Evolutionary conservation across 2,113 vertebrate species (phyloP).

Genomic region (Brachirus orientalis): DNA sequence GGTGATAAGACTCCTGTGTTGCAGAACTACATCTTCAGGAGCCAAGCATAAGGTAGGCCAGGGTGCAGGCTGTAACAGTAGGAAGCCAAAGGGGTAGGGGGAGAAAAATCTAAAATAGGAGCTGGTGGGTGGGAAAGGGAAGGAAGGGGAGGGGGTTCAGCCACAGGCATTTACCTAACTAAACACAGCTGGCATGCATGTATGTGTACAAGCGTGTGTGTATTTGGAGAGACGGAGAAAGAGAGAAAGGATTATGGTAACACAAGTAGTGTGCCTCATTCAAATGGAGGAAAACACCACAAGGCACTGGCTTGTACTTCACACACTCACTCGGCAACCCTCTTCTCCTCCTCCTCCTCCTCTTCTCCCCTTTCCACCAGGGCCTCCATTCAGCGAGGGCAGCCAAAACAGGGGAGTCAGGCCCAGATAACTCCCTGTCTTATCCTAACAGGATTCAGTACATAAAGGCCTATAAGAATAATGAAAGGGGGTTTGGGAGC

Average conservation of each 20-base stretch:
- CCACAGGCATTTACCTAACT: conserved; percentile 79
- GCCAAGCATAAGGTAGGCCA: conserved; percentile 8
- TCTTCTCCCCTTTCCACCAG: conserved; percentile 56
- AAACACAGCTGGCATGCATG: conserved; percentile 80
- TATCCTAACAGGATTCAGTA: conserved; percentile 81
- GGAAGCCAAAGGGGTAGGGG: conserved; percentile 15
- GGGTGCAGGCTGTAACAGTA: conserved; percentile 50
- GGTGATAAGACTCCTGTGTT: conserved; percentile 14
- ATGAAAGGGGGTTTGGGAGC: conserved; percentile 75
- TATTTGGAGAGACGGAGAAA: conserved; percentile 47
- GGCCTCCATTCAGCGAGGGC: conserved; percentile 67
- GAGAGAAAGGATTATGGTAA: conserved; percentile 77
- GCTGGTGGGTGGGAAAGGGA: conserved; percentile 43
- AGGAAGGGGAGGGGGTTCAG: conserved; percentile 24
- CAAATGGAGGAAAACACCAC: conserved; percentile 68
- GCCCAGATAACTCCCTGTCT: conserved; percentile 76
- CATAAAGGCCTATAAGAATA: conserved; percentile 77
- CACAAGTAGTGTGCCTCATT: conserved; percentile 72
- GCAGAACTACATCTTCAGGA: conserved; percentile 36
- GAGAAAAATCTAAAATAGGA: conserved; percentile 53
- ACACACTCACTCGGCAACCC: conserved; percentile 38
- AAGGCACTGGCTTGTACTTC: conserved; percentile 64
- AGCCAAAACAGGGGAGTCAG: conserved; percentile 69
- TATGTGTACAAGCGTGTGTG: conserved; percentile 13
- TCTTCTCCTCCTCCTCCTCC: conserved; percentile 30